These are phyloP conservation scores for Epizoanthus illoricatus DNA, from an alignment of 92 coral and sea anemone species.

Conservation along the genomic window DNA sequence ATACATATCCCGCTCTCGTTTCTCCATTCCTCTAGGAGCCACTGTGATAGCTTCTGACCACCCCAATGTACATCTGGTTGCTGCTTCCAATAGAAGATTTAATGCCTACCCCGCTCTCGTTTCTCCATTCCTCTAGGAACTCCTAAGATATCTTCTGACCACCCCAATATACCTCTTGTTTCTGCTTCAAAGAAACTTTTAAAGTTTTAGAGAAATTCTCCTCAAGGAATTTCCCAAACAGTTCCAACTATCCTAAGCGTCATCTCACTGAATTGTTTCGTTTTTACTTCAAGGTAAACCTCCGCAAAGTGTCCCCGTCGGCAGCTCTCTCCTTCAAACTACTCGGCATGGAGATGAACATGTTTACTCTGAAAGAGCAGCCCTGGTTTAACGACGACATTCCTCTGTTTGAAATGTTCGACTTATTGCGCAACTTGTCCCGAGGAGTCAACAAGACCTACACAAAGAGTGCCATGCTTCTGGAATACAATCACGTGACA, in stretches of 20 bases:
- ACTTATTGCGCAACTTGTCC: slow-evolving; percentile 38
- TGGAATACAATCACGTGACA: slow-evolving; percentile 53
- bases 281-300: slow-evolving; percentile 50
- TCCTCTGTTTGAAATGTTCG: slow-evolving; percentile 58
- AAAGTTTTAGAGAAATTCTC: too few relatives aligned
- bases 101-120: background rate
- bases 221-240: background rate
- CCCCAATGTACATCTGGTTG: too few relatives aligned
- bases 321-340: slow-evolving; percentile 62
- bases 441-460: slow-evolving; percentile 56
- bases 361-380: slow-evolving; percentile 56
- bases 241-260: background rate
- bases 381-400: slow-evolving; percentile 63
- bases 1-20: too few relatives aligned
- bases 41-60: too few relatives aligned
- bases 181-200: too few relatives aligned
- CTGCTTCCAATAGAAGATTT: too few relatives aligned
- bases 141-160: too few relatives aligned
- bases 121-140: background rate
- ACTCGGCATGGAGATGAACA: slow-evolving; percentile 58
- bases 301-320: slow-evolving; percentile 54
- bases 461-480: slow-evolving; percentile 60
- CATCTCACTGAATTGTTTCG: background rate
- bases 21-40: too few relatives aligned
- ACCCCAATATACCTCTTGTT: too few relatives aligned